Base-by-base conservation (phyloP, 2,888 invertebrate species). In the Aricia artaxerxes region DNA sequence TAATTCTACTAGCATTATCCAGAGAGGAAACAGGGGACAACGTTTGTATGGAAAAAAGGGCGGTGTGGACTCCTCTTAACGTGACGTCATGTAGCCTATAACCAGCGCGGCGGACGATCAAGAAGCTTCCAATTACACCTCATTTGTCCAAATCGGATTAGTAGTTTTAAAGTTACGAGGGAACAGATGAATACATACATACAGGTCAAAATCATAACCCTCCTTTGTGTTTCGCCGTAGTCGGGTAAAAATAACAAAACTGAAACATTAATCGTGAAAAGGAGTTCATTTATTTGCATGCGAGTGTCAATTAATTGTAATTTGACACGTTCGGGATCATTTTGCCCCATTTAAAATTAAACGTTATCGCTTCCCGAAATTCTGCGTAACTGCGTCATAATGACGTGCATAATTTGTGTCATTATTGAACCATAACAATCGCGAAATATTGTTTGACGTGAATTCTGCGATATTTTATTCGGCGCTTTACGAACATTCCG, bases 221-320 rank as follows among this genome's bases (percentile, higher is more conserved):
- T 24, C 24, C 24, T 24, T 0, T 24, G 24, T 24, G 24, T 0
- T 24, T 24, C 24, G 24, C 0, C 24, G 24, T 24, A 24, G 24
- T 24, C 24, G 24, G 24, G 24, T 49, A 53, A 57, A 57, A 13
- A 16, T 13, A 57, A 4, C 4, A 57, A 57, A 57, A 16, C 11
- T 57, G 16, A 57, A 57, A 24, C 13, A 35, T 35, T 35, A 38
- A 38, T 16, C 69, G 35, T 38, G 69, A 64, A 64, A 64, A 31
- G 11, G 64, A 69, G 13, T 69, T 69, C 69, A 24, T 38, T 69
- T 69, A 69, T 69, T 69, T 35, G 69, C 24, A 69, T 69, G 31
- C 69, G 35, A 31, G 35, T 13, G 69, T n/a, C 73, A 44, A 73
- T 73, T 73, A 73, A 40, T 73, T 73, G 73, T 73, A 73, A 73